Conservation (phyloP, 64 coral and sea anemone species). For the Montipora sp. region DNA sequence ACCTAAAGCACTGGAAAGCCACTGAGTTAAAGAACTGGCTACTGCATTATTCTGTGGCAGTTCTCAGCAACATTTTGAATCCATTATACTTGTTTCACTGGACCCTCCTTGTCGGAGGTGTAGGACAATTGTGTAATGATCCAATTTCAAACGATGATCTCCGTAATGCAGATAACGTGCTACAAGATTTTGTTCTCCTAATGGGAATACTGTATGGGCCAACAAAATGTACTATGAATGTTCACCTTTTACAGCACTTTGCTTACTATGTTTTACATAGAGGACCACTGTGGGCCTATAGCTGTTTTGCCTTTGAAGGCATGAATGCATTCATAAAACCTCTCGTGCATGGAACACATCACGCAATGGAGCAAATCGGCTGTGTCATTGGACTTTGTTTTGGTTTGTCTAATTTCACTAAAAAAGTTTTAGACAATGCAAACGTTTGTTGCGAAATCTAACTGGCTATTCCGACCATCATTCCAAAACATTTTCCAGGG, state of each 20-base stretch:
- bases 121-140: slow-evolving; percentile 50
- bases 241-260: slow-evolving; percentile 11
- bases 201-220: slow-evolving; percentile 58
- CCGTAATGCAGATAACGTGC: slow-evolving; percentile 5
- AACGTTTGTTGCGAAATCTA: slow-evolving; percentile 30
- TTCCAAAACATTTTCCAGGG: slow-evolving; percentile 7
- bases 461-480: neutral
- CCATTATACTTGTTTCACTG: slow-evolving; percentile 50
- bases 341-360: slow-evolving; percentile 48
- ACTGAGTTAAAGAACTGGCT: slow-evolving; percentile 74
- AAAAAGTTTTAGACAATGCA: neutral
- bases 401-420: slow-evolving; percentile 52
- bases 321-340: slow-evolving; percentile 25
- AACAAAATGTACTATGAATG: slow-evolving; percentile 22
- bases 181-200: slow-evolving; percentile 67
- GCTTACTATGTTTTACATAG: slow-evolving; percentile 32
- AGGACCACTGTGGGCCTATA: slow-evolving; percentile 65
- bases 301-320: slow-evolving; percentile 72
- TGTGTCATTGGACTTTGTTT: slow-evolving; percentile 54
- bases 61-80: slow-evolving; percentile 1
- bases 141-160: slow-evolving; percentile 33
- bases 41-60: slow-evolving; percentile 46
- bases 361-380: slow-evolving; percentile 53
- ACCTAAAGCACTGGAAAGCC: slow-evolving; percentile 71
- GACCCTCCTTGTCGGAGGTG: slow-evolving; percentile 47